Evolutionary conservation across 1,140 invertebrate genomes (phyloP).

Genomic region (Nilaparvata lugens): DNA sequence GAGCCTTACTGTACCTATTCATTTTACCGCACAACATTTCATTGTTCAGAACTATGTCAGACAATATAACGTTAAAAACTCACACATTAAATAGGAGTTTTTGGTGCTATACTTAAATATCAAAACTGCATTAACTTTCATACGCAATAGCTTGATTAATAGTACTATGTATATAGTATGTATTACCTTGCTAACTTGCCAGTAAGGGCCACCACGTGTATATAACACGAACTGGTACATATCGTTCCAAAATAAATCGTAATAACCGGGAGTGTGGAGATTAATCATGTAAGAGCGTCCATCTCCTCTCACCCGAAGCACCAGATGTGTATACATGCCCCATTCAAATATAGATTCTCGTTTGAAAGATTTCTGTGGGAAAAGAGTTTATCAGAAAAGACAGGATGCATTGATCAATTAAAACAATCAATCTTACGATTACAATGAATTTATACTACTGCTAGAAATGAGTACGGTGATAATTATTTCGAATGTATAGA

Average conservation of each 20-base stretch:
- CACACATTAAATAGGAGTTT: too few species aligned
- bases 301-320: constrained; percentile 81
- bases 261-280: constrained; percentile 55
- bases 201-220: constrained; percentile 93
- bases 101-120: too few species aligned
- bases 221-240: constrained; percentile 71
- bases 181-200: constrained; percentile 76
- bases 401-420: background rate
- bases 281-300: constrained; percentile 79
- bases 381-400: constrained; percentile 10
- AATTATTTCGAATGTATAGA: constrained; percentile 7
- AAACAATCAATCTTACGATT: constrained; percentile 6
- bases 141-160: too few species aligned
- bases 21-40: too few species aligned
- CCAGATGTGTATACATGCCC: constrained; percentile 68
- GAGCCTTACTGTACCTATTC: too few species aligned
- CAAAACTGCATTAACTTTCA: too few species aligned
- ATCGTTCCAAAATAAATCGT: constrained; percentile 78
- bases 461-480: background rate
- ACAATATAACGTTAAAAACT: too few species aligned
- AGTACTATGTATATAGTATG: too few species aligned
- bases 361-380: constrained; percentile 72
- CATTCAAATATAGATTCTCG: constrained; percentile 59
- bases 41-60: too few species aligned
- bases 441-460: background rate